Evolutionary conservation across 2,797 vertebrate genomes (phyloP).

Genomic region (Erpetoichthys calabaricus): DNA sequence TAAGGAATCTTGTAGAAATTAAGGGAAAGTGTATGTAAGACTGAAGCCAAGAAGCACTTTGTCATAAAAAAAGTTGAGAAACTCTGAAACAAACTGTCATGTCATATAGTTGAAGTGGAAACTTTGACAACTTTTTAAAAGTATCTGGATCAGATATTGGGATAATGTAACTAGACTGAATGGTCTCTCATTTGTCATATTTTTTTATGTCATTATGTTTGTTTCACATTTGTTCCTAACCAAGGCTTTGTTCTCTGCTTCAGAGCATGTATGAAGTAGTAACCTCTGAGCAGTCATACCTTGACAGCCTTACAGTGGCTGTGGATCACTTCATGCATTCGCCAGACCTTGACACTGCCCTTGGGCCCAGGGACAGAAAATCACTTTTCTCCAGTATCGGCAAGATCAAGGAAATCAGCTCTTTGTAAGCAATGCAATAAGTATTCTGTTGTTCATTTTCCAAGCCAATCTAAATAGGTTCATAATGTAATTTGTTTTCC

Average conservation of each 20-base stretch:
- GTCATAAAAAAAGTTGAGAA: no score
- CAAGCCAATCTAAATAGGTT: background rate
- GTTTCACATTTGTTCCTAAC: no score
- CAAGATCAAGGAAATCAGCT: constrained; percentile 18
- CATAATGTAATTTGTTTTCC: background rate
- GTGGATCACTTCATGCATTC: constrained; percentile 21
- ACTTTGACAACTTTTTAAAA: no score
- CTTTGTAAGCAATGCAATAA: background rate
- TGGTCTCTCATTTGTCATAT: no score
- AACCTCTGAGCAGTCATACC: constrained; percentile 18
- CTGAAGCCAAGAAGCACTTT: no score
- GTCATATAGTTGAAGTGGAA: no score
- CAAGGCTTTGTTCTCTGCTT: constrained; percentile 1
- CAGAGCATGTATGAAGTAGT: constrained; percentile 23
- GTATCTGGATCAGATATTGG: no score
- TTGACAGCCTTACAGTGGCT: constrained; percentile 15
- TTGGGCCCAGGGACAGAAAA: constrained; percentile 14
- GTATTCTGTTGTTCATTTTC: background rate
- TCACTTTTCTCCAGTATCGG: constrained; percentile 21
- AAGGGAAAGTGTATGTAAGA: no score
- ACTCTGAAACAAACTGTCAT: no score
- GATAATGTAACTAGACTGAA: no score
- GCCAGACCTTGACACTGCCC: constrained; percentile 7
- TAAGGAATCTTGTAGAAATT: no score
- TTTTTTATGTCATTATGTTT: no score